Evolutionary conservation across 1,140 invertebrate species (phyloP).

Genomic region (Daktulosphaira vitifoliae): DNA sequence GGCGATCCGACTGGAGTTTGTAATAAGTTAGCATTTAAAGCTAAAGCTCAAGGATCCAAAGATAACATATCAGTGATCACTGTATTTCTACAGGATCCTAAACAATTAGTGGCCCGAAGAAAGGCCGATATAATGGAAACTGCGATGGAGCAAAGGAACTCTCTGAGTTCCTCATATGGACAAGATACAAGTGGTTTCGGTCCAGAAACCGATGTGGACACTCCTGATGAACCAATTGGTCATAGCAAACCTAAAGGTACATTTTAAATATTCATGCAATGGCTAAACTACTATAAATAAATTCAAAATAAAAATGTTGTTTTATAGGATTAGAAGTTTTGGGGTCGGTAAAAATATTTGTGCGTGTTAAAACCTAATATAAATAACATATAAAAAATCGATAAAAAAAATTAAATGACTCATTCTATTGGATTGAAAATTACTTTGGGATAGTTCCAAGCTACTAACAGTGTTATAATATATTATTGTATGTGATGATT

Average conservation of each 20-base stretch:
- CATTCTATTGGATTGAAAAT: no score
- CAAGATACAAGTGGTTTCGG: constrained; percentile 57
- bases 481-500: no score
- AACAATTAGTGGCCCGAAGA: constrained; percentile 11
- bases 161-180: constrained; percentile 41
- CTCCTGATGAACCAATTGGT: constrained; percentile 44
- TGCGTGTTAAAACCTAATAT: no score
- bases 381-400: no score
- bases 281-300: no score
- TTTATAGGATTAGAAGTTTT: no score
- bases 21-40: constrained; percentile 58
- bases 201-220: constrained; percentile 54
- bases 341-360: no score
- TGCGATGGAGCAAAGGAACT: constrained; percentile 22
- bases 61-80: constrained; percentile 87
- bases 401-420: no score
- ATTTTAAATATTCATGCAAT: background rate
- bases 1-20: constrained; percentile 57
- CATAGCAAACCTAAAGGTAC: constrained; percentile 26
- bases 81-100: constrained; percentile 55
- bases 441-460: no score
- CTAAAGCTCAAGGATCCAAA: constrained; percentile 63
- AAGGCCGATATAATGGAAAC: constrained; percentile 23
- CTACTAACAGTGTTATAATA: no score
- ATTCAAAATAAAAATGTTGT: no score